Evolutionary conservation across 1,140 invertebrate species (phyloP).

Genomic region (Drosophila ananassae): DNA sequence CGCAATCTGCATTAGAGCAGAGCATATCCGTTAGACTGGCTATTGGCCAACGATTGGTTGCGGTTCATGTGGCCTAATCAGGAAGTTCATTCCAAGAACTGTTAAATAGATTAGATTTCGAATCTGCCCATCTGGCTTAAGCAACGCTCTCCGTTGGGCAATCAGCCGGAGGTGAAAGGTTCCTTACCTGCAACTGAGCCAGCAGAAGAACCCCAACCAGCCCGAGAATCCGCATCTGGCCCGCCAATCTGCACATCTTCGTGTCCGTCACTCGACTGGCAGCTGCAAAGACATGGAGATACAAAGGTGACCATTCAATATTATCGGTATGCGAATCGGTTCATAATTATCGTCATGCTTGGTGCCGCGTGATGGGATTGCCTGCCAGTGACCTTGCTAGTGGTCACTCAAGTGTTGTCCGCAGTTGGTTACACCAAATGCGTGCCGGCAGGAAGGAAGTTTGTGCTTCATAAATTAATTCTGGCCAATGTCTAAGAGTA

Average conservation of each 20-base stretch:
- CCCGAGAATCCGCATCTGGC: slow-evolving; percentile 32
- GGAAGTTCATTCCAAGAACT: slow-evolving; percentile 77
- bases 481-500: slow-evolving; percentile 60
- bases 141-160: slow-evolving; percentile 49
- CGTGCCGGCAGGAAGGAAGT: slow-evolving; percentile 72
- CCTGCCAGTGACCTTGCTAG: slow-evolving; percentile 57
- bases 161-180: slow-evolving; percentile 62
- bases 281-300: slow-evolving; percentile 43
- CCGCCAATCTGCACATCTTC: slow-evolving; percentile 45
- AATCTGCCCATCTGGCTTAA: slow-evolving; percentile 48
- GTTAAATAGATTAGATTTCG: slow-evolving; percentile 79
- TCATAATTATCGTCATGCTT: slow-evolving; percentile 58
- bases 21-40: slow-evolving; percentile 74
- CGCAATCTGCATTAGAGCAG: slow-evolving; percentile 72
- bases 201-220: slow-evolving; percentile 38
- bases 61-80: slow-evolving; percentile 77
- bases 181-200: slow-evolving; percentile 27
- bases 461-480: slow-evolving; percentile 80
- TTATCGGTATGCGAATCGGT: slow-evolving; percentile 33
- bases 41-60: slow-evolving; percentile 81
- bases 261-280: slow-evolving; percentile 51
- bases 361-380: slow-evolving; percentile 8
- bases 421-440: slow-evolving; percentile 55
- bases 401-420: slow-evolving; percentile 70
- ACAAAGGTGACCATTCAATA: slow-evolving; percentile 52